Conservation (phyloP, 2,888 invertebrate species). For the Agonopterix subpropinquella region DNA sequence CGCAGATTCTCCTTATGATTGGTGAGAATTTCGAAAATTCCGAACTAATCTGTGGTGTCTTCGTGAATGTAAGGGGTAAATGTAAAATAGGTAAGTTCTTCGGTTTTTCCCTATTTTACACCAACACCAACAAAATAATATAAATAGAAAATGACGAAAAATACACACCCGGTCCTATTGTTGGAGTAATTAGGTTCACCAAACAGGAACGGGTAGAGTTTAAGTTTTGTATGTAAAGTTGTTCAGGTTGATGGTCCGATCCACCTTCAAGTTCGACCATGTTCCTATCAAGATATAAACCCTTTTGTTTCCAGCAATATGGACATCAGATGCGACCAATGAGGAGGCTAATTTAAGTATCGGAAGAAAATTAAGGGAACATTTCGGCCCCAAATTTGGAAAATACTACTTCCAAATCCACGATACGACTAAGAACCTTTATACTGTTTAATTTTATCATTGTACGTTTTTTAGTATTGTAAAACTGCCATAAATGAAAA, state of each 20-base stretch:
- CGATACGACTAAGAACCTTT: slow-evolving; percentile 78
- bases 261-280: too few species aligned
- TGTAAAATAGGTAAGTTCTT: slow-evolving; percentile 86
- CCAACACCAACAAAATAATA: too few species aligned
- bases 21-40: slow-evolving; percentile 94
- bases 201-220: too few species aligned
- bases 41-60: slow-evolving; percentile 93
- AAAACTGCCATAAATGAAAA: not conserved
- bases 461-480: not conserved
- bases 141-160: too few species aligned
- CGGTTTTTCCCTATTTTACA: not conserved
- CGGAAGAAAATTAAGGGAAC: slow-evolving; percentile 86
- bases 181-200: too few species aligned
- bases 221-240: too few species aligned
- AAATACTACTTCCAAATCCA: slow-evolving; percentile 81
- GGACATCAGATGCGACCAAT: slow-evolving; percentile 87
- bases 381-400: slow-evolving; percentile 63
- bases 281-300: too few species aligned
- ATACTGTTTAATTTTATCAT: slow-evolving; percentile 60
- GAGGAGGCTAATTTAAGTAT: slow-evolving; percentile 84
- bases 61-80: slow-evolving; percentile 90
- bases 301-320: slow-evolving; percentile 72
- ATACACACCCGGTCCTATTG: too few species aligned
- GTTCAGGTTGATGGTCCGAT: too few species aligned
- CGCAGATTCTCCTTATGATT: slow-evolving; percentile 78